phyloP scores from a whole-genome alignment of 2,113 vertebrate species.

The Peucedramus taeniatus region DNA sequence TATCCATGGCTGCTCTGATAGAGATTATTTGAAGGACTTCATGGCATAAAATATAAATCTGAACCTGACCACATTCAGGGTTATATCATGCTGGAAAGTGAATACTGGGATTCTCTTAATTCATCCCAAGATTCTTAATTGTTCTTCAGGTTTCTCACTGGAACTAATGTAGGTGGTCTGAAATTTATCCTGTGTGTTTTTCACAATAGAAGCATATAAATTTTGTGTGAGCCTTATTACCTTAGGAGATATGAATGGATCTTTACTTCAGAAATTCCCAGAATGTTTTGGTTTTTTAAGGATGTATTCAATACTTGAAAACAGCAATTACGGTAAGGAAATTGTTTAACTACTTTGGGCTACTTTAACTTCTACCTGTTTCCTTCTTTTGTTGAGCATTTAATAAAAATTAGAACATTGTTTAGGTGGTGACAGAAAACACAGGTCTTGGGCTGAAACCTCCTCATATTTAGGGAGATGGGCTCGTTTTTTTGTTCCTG shows the following conservation, averaged over 20 bases:
- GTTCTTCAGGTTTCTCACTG: not conserved
- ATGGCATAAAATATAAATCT: not conserved
- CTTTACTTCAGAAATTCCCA: not conserved
- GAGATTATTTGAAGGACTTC: not conserved
- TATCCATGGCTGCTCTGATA: not conserved
- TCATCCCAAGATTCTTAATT: not conserved
- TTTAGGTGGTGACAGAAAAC: not conserved
- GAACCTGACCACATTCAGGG: not conserved
- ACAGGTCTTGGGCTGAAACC: not conserved
- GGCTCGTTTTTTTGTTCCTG: not conserved
- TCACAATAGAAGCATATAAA: not conserved
- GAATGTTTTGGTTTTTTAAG: not conserved
- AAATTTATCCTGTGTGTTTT: not conserved
- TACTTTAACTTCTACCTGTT: not conserved
- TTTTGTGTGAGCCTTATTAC: not conserved
- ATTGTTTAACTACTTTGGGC: not conserved
- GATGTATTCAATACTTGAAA: not conserved
- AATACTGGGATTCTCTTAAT: not conserved
- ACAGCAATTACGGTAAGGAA: not conserved
- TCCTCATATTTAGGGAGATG: not conserved
- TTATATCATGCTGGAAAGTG: not conserved
- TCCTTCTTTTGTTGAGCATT: constrained; percentile 24
- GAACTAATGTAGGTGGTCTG: not conserved
- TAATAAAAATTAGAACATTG: not conserved
- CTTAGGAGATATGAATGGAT: not conserved